These are phyloP conservation scores for Cheilinus undulatus DNA, from an alignment of 2,113 vertebrate species.

Conservation along the genomic window DNA sequence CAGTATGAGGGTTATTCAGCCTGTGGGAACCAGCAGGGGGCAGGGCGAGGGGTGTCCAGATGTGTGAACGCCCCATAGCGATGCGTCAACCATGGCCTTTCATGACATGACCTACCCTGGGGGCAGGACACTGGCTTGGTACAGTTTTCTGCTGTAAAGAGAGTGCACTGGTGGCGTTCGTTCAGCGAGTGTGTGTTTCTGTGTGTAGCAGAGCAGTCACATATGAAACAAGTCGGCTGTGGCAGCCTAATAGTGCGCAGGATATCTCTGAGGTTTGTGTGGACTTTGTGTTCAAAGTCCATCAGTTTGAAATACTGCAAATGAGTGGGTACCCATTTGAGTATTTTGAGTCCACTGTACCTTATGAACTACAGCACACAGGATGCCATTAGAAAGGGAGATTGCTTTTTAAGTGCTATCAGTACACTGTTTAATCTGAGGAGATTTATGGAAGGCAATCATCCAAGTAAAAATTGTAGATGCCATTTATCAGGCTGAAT, in stretches of 20 bases:
- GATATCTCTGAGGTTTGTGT: slow-evolving; percentile 1
- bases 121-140: slow-evolving; percentile 69
- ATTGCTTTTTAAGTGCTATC: slow-evolving; percentile 83
- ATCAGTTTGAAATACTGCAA: slow-evolving; percentile 35
- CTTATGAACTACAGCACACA: slow-evolving; percentile 63
- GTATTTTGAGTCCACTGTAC: slow-evolving; percentile 62
- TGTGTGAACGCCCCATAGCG: slow-evolving; percentile 77
- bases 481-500: slow-evolving; percentile 85
- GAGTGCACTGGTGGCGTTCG: slow-evolving; percentile 45
- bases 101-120: slow-evolving; percentile 76
- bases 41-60: slow-evolving; percentile 71
- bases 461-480: slow-evolving; percentile 81
- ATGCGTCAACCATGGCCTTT: slow-evolving; percentile 67
- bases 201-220: slow-evolving; percentile 3
- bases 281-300: slow-evolving; percentile 21
- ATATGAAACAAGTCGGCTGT: slow-evolving; percentile 5
- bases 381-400: slow-evolving; percentile 73
- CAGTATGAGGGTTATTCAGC: slow-evolving; percentile 58
- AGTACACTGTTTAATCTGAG: slow-evolving; percentile 75
- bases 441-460: slow-evolving; percentile 86
- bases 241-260: neutral
- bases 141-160: slow-evolving; percentile 32
- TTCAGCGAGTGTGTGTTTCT: slow-evolving; percentile 1
- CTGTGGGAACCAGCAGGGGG: slow-evolving; percentile 70
- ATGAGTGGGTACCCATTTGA: slow-evolving; percentile 34